These are phyloP conservation scores for Coranthus polyacanthus DNA, from an alignment of 2,797 vertebrate genomes.

Conservation along the genomic window DNA sequence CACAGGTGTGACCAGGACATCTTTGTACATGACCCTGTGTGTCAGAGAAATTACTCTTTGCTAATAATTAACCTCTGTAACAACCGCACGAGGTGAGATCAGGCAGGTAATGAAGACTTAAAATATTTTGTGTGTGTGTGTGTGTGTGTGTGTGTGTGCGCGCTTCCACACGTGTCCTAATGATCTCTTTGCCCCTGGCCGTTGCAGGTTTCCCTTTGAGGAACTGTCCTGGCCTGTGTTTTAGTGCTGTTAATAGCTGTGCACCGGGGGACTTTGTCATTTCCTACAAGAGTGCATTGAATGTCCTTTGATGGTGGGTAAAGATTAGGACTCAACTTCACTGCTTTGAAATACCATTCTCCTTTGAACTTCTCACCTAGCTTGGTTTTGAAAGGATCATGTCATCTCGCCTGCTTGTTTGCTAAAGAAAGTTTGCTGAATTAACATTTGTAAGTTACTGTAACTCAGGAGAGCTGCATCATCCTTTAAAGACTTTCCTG, in stretches of 20 bases:
- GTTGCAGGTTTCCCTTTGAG: slow-evolving; percentile 71
- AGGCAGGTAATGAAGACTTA: slow-evolving; percentile 72
- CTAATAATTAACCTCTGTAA: slow-evolving; percentile 58
- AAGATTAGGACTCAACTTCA: slow-evolving; percentile 73
- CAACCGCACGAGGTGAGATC: slow-evolving; percentile 63
- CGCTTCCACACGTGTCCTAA: slow-evolving; percentile 64
- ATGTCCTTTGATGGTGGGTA: slow-evolving; percentile 72
- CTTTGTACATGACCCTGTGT: slow-evolving; percentile 49
- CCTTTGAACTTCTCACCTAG: slow-evolving; percentile 69
- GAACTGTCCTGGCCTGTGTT: slow-evolving; percentile 75
- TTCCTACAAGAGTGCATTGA: slow-evolving; percentile 69
- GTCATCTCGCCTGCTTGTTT: slow-evolving; percentile 33
- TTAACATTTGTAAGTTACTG: neutral
- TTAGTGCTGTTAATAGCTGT: slow-evolving; percentile 77
- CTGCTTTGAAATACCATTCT: slow-evolving; percentile 76
- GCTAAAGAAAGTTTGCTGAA: slow-evolving; percentile 4
- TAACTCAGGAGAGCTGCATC: no score
- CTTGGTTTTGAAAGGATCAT: slow-evolving; percentile 31
- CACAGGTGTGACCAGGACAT: slow-evolving; percentile 57
- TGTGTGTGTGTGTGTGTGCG: slow-evolving; percentile 33
- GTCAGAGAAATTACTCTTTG: slow-evolving; percentile 46
- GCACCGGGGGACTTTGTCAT: slow-evolving; percentile 75
- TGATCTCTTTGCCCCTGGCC: slow-evolving; percentile 67
- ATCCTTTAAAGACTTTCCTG: neutral
- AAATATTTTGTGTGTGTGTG: slow-evolving; percentile 34